phyloP scores from a whole-genome alignment of 1,140 invertebrate species.

The Trichonephila clavipes region DNA sequence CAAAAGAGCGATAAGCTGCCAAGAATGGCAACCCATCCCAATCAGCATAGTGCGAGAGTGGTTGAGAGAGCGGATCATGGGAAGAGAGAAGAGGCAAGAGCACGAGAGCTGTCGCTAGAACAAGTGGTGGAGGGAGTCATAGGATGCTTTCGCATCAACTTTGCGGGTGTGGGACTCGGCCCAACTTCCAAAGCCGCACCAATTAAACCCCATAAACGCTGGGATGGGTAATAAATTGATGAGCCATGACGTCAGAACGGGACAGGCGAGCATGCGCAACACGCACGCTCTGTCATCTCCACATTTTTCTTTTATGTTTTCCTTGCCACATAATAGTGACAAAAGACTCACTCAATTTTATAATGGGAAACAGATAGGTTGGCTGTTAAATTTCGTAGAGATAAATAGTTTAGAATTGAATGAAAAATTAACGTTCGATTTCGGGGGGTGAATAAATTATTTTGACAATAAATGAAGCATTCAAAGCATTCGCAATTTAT shows the following conservation, averaged over 20 bases:
- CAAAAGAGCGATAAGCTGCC: background rate
- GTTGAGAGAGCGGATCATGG: background rate
- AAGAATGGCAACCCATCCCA: background rate
- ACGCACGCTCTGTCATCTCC: background rate
- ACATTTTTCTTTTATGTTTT: background rate
- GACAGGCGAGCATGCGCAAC: background rate
- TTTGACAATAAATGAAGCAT: too few species aligned
- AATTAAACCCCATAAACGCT: conserved; percentile 47
- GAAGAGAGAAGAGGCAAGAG: conserved; percentile 12
- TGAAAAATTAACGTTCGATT: too few species aligned
- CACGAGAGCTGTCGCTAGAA: background rate
- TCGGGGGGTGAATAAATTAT: too few species aligned
- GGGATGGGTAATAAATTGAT: conserved; percentile 45
- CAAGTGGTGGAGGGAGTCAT: background rate
- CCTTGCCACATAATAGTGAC: background rate
- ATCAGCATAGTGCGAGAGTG: background rate
- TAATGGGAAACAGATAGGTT: background rate
- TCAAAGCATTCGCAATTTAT: too few species aligned
- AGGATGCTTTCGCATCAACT: background rate
- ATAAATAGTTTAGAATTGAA: too few species aligned
- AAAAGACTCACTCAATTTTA: background rate
- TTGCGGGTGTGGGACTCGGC: conserved; percentile 37
- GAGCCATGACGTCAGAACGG: conserved; percentile 25
- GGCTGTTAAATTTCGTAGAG: too few species aligned
- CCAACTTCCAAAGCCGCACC: conserved; percentile 54